Evolutionary conservation across 2,113 vertebrate genomes (phyloP).

Genomic region (Pteronura brasiliensis): DNA sequence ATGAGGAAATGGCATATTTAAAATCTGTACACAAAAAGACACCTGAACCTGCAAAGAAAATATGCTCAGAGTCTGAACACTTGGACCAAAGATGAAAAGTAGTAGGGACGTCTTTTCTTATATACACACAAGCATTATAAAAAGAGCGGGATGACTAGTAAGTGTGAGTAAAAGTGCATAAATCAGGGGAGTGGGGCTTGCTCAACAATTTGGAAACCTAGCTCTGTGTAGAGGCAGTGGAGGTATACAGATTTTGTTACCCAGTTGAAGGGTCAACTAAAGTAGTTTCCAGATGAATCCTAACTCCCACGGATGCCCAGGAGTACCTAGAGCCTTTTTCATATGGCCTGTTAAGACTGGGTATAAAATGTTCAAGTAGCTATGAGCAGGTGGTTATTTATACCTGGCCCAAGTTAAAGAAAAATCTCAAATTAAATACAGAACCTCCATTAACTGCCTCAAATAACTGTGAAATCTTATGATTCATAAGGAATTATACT

Average conservation of each 20-base stretch:
- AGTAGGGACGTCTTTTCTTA: not conserved
- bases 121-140: not conserved
- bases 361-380: not conserved
- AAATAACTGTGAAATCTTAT: not conserved
- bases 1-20: conserved; percentile 32
- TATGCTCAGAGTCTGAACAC: not conserved
- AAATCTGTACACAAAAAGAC: not conserved
- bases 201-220: not conserved
- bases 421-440: not conserved
- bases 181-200: not conserved
- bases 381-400: not conserved
- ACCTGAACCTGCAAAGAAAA: not conserved
- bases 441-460: not conserved
- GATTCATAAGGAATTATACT: not conserved
- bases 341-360: not conserved
- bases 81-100: not conserved
- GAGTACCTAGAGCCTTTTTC: not conserved
- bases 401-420: not conserved
- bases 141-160: not conserved
- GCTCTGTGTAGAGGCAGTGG: not conserved
- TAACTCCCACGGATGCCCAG: not conserved
- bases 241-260: not conserved
- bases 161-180: not conserved
- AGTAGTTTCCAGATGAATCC: not conserved
- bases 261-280: not conserved